phyloP scores from a whole-genome alignment of 2,113 vertebrate genomes.

The Triplophysa siluroides region DNA sequence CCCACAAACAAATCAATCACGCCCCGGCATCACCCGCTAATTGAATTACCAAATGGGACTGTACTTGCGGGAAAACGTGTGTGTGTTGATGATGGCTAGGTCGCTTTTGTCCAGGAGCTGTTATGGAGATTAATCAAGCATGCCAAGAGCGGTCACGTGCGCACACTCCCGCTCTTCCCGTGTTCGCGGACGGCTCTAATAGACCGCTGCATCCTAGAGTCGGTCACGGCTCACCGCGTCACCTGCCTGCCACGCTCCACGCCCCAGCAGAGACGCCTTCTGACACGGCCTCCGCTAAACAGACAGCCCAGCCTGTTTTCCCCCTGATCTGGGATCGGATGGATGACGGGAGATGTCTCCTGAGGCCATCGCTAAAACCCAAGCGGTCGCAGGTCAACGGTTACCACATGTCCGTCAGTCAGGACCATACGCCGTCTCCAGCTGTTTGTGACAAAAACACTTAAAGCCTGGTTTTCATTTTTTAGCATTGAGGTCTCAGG shows the following conservation, averaged over 20 bases:
- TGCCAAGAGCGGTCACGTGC: conserved; percentile 30
- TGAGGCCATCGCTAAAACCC: not conserved
- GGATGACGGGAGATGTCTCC: conserved; percentile 19
- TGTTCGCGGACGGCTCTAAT: not conserved
- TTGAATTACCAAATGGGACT: conserved; percentile 76
- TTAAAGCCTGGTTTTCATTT: not conserved
- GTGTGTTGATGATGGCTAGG: conserved; percentile 59
- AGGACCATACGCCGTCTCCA: not conserved
- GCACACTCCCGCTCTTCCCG: not conserved
- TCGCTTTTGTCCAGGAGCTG: conserved; percentile 63
- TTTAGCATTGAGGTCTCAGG: too few species aligned
- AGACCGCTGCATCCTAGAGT: conserved; percentile 21
- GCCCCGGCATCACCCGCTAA: conserved; percentile 69
- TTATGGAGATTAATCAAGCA: conserved; percentile 71
- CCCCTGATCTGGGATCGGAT: not conserved
- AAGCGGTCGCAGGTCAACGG: conserved; percentile 9
- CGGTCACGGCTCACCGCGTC: not conserved
- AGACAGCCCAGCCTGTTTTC: conserved; percentile 35
- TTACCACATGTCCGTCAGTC: conserved; percentile 14
- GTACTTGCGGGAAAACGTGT: conserved; percentile 33
- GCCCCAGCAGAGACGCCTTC: conserved; percentile 14
- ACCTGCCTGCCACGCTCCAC: conserved; percentile 21
- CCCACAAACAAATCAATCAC: conserved; percentile 73
- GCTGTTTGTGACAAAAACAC: conserved; percentile 6
- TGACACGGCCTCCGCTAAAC: conserved; percentile 9